phyloP scores from a whole-genome alignment of 2,113 vertebrate genomes.

The Bungarus multicinctus region DNA sequence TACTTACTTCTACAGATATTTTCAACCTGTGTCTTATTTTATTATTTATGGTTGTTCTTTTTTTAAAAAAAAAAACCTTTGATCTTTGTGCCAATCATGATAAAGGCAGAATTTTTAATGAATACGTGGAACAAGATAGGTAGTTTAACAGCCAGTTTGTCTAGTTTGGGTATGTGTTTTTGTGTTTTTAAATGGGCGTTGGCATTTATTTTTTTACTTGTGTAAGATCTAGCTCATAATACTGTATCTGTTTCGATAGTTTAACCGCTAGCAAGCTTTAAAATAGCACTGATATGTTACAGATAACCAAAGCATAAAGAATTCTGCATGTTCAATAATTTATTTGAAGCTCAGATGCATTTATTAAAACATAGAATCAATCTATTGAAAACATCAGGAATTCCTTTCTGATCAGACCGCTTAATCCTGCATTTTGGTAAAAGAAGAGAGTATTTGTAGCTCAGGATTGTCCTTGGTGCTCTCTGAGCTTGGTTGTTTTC shows the following conservation, averaged over 20 bases:
- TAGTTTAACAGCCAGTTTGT: slow-evolving; percentile 76
- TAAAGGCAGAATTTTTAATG: slow-evolving; percentile 75
- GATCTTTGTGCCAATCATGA: slow-evolving; percentile 76
- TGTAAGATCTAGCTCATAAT: slow-evolving; percentile 69
- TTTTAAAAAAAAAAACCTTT: slow-evolving; percentile 59
- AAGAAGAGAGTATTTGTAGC: neutral
- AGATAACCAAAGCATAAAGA: neutral
- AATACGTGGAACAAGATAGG: slow-evolving; percentile 65
- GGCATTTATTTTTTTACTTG: slow-evolving; percentile 78
- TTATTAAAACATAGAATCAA: neutral
- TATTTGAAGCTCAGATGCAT: neutral
- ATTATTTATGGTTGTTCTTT: slow-evolving; percentile 68
- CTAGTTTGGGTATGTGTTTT: slow-evolving; percentile 56
- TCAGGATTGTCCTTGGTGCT: neutral
- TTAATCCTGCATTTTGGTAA: neutral
- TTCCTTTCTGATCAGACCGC: neutral
- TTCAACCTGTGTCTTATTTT: slow-evolving; percentile 66
- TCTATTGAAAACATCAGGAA: neutral
- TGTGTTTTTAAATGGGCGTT: slow-evolving; percentile 64
- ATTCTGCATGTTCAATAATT: rapidly evolving
- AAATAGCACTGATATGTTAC: slow-evolving; percentile 36
- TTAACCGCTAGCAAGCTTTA: slow-evolving; percentile 55
- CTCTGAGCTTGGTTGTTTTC: neutral
- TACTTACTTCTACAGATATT: slow-evolving; percentile 66
- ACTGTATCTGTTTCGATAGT: slow-evolving; percentile 59